These are phyloP conservation scores for Agrochola lota DNA, from an alignment of 2,888 invertebrate genomes.

Conservation along the genomic window DNA sequence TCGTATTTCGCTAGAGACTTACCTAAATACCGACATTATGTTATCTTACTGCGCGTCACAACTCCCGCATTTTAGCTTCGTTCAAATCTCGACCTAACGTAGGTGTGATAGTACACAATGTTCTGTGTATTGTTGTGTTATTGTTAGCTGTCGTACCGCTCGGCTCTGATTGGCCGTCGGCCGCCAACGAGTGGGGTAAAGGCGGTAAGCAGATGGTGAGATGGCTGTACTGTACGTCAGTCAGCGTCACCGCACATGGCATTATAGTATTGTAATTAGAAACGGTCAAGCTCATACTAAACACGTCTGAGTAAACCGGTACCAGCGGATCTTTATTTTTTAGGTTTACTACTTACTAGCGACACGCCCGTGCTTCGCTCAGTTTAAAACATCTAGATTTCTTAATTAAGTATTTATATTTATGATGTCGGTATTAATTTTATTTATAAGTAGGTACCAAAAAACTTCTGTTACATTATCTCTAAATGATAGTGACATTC, in stretches of 20 bases:
- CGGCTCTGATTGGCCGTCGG: conserved; percentile 3
- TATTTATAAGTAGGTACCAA: too few species aligned
- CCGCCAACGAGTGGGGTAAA: neutral
- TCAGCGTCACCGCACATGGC: conserved; percentile 3
- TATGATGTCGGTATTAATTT: too few species aligned
- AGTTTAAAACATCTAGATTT: too few species aligned
- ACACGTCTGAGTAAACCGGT: neutral
- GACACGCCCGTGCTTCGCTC: too few species aligned
- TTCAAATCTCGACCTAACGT: conserved; percentile 11
- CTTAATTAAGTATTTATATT: too few species aligned
- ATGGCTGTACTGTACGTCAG: neutral
- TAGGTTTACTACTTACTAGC: too few species aligned
- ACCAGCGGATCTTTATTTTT: neutral
- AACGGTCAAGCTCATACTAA: conserved; percentile 15
- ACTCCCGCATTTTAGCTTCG: neutral
- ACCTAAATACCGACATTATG: conserved; percentile 38
- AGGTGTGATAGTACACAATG: neutral
- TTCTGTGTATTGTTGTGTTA: conserved; percentile 2
- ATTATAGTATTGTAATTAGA: neutral
- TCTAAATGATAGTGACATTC: too few species aligned
- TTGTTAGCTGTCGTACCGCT: neutral
- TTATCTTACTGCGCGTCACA: conserved; percentile 21
- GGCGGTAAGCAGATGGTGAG: conserved; percentile 8
- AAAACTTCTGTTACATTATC: too few species aligned
- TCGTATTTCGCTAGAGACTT: conserved; percentile 40